Evolutionary conservation across 2,113 vertebrate genomes (phyloP).

Genomic region (Oreochromis tanganicae): DNA sequence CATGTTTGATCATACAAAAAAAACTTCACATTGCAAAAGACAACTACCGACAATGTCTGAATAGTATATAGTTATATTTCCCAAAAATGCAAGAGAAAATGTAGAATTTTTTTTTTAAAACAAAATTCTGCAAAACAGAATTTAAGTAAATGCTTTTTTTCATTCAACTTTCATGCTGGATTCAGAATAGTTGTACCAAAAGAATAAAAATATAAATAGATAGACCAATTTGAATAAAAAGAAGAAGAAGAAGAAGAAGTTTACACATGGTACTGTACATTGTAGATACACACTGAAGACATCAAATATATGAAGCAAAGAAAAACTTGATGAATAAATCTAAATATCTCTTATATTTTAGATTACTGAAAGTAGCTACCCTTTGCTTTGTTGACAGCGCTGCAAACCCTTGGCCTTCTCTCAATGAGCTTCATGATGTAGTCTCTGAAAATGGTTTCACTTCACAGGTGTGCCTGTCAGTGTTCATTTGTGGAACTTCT

Average conservation of each 20-base stretch:
- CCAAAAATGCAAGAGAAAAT: neutral
- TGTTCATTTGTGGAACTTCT: neutral
- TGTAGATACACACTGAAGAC: neutral
- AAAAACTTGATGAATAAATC: neutral
- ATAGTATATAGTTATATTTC: neutral
- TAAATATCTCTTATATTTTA: neutral
- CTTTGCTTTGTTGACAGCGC: neutral
- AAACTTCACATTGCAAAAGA: neutral
- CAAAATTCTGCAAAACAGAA: neutral
- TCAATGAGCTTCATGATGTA: neutral
- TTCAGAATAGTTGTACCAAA: neutral
- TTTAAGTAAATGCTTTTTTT: neutral
- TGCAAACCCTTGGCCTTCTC: neutral
- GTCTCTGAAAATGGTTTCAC: neutral
- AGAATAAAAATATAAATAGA: neutral
- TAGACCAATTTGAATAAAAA: accelerated
- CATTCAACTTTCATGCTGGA: neutral
- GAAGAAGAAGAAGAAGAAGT: neutral
- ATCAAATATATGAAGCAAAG: neutral
- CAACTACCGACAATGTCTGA: neutral
- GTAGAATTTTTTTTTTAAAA: neutral
- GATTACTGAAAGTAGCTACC: neutral
- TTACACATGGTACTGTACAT: neutral
- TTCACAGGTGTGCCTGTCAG: neutral
- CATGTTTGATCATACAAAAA: neutral